Evolutionary conservation across 2,113 vertebrate species (phyloP).

Genomic region (Climacteris rufus): DNA sequence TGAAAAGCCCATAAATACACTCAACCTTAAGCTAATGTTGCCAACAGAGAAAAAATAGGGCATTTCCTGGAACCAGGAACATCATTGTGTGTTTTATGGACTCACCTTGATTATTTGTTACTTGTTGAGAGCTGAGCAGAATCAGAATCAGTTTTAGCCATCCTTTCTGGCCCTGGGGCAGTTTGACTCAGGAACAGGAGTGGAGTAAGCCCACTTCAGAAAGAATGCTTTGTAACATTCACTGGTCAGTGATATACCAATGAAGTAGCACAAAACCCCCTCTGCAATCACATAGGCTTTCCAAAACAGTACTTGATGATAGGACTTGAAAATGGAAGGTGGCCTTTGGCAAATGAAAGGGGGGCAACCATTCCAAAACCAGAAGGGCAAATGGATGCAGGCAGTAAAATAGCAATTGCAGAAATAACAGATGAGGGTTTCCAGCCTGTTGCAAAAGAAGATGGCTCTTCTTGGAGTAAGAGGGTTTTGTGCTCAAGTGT

Average conservation of each 20-base stretch:
- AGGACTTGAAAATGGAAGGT: neutral
- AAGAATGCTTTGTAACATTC: neutral
- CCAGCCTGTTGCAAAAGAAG: neutral
- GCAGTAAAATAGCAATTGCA: neutral
- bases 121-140: neutral
- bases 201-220: neutral
- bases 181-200: neutral
- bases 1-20: neutral
- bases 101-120: neutral
- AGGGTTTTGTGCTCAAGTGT: neutral
- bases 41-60: neutral
- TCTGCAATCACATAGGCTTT: neutral
- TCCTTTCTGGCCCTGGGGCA: neutral
- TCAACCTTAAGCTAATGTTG: neutral
- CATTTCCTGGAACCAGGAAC: neutral
- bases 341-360: neutral
- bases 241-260: neutral
- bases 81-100: neutral
- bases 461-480: neutral
- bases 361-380: neutral
- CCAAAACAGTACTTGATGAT: neutral
- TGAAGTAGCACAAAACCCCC: neutral
- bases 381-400: neutral
- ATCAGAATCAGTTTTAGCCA: neutral
- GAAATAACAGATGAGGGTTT: neutral